phyloP scores from a whole-genome alignment of 2,113 vertebrate species.

The Oxygymnocypris stewartii region DNA sequence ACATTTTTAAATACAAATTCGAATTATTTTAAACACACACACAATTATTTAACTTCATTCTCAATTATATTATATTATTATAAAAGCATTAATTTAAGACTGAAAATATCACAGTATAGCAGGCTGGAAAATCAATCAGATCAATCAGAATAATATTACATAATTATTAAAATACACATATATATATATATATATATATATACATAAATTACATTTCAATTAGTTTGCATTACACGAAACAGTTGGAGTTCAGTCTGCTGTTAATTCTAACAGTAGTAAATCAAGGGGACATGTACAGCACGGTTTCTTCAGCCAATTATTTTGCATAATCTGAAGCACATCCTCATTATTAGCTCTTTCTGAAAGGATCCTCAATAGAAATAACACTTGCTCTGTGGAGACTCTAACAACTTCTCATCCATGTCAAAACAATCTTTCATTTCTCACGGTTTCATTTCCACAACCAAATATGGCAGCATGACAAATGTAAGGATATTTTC shows the following conservation, averaged over 20 bases:
- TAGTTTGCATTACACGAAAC: background rate
- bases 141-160: no score
- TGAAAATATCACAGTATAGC: no score
- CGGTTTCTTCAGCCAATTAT: conserved; percentile 4
- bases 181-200: no score
- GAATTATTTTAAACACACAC: no score
- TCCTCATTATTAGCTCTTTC: conserved; percentile 16
- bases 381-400: background rate
- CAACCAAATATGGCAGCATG: background rate
- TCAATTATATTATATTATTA: no score
- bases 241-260: background rate
- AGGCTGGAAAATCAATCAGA: no score
- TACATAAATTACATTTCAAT: background rate
- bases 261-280: conserved; percentile 4
- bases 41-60: background rate
- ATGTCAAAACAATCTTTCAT: background rate
- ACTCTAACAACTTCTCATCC: conserved; percentile 11
- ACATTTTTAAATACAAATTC: background rate
- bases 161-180: no score
- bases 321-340: background rate
- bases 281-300: background rate
- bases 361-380: background rate
- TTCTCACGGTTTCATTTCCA: background rate
- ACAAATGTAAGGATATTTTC: background rate
- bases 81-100: no score